These are phyloP conservation scores for Tragelaphus strepsiceros DNA, from an alignment of 2,113 vertebrate genomes.

Conservation along the genomic window DNA sequence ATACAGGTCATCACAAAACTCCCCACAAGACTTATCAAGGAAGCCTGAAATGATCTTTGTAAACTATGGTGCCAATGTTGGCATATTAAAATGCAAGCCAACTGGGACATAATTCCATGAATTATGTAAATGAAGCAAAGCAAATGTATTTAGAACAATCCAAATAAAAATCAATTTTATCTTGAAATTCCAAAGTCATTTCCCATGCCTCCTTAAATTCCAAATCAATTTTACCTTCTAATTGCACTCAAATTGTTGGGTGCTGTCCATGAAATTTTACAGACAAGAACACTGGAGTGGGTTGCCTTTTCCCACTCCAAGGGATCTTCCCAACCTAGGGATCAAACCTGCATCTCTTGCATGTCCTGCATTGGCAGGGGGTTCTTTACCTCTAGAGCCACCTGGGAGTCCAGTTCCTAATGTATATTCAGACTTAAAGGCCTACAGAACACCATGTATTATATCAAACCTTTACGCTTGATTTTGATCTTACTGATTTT, in stretches of 20 bases:
- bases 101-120: neutral
- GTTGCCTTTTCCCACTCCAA: neutral
- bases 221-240: neutral
- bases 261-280: neutral
- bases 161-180: neutral
- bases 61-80: neutral
- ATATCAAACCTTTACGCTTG: neutral
- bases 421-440: neutral
- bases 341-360: neutral
- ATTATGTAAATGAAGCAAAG: neutral
- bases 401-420: neutral
- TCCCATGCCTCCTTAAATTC: neutral
- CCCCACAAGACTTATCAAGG: neutral
- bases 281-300: neutral
- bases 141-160: neutral
- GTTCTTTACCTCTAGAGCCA: neutral
- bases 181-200: conserved; percentile 9
- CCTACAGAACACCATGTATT: neutral
- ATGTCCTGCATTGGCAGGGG: neutral
- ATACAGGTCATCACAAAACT: neutral
- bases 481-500: neutral
- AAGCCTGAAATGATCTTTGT: neutral
- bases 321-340: neutral
- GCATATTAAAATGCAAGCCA: neutral
- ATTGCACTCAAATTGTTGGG: neutral